Base-by-base conservation (phyloP, 2,888 invertebrate genomes). In the Aphelenchoides bicaudatus region DNA sequence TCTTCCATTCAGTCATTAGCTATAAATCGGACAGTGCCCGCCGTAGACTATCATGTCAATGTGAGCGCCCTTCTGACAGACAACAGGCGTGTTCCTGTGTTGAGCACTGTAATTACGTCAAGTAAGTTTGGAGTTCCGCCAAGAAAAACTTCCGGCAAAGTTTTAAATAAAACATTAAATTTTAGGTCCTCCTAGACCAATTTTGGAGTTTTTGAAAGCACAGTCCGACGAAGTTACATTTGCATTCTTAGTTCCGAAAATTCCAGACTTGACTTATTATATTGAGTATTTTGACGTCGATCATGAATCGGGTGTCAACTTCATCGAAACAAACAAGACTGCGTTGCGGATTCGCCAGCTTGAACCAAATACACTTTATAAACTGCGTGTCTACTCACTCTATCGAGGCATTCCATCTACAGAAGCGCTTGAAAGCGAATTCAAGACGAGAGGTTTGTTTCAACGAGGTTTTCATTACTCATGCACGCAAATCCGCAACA, bases 241-340 rank as follows among this genome's bases (percentile, higher is more conserved):
- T 23, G 66, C 69, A 8, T 73, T 69, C 43, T 71, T 72, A 28
- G 69, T 74, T 30, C 73, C 74, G 5, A 54, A 48, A 13, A 48
- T 43, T 10, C 38, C 19, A 8, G 38, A 46, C 23, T 39, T 63
- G 28, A 43, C 62, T 19, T 63, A 47, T 28, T 63, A 63, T 28
- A 25, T 63, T 59, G 74, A 74, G 53, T 74, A 74, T 56, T 70
- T 63, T 54, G 73, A 72, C 10, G 66, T 67, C 43, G 68, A 66
- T 21, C 70, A 65, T 27, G 62, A 71, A 51, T 73, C 74, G 39
- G 69, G 68, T 31, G 59, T 72, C 8, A 73, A 70, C 59, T 64
- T 66, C 48, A 64, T 74, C 28, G 74, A 74, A 57, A 74, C 75
- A n/a, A 68, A 70, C 43, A 66, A 70, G 8, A 67, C 65, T 1